phyloP scores from a whole-genome alignment of 2,797 vertebrate genomes.

The Schizopygopsis pylzovi region DNA sequence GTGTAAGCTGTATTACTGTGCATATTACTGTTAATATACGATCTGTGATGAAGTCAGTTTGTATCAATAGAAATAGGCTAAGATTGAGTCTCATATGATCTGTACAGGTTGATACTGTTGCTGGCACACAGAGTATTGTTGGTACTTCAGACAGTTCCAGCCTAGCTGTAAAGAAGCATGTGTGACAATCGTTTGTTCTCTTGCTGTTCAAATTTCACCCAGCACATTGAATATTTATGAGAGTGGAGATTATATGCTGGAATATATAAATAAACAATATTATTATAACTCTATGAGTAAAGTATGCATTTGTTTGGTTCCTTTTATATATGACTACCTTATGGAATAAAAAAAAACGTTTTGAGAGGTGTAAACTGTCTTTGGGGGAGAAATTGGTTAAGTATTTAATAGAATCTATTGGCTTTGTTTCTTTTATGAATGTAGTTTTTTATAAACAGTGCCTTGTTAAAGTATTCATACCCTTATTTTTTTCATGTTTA shows the following conservation, averaged over 20 bases:
- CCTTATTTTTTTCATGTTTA: too few species aligned
- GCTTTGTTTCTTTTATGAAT: neutral
- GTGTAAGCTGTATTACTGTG: neutral
- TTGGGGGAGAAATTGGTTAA: neutral
- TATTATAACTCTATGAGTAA: neutral
- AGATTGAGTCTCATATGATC: neutral
- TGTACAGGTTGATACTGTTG: neutral
- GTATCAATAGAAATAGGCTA: neutral
- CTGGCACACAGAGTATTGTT: neutral
- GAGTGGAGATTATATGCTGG: neutral
- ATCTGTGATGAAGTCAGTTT: neutral
- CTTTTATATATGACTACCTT: neutral
- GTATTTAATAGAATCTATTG: neutral
- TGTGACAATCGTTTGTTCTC: neutral
- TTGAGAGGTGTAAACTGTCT: neutral
- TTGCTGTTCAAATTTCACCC: neutral
- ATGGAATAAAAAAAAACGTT: neutral
- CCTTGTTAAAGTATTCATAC: too few species aligned
- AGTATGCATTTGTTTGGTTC: neutral
- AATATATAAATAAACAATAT: slow-evolving; percentile 4
- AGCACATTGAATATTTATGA: slow-evolving; percentile 14
- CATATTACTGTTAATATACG: slow-evolving; percentile 1
- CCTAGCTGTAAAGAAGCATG: neutral
- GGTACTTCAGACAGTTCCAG: neutral
- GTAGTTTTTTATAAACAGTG: neutral